Percentiles rank a stretch among this genome's conserved stretches.
These are phyloP conservation scores for Diogma glabrata DNA, from an alignment of 2,888 invertebrate genomes.

Conservation along the genomic window DNA sequence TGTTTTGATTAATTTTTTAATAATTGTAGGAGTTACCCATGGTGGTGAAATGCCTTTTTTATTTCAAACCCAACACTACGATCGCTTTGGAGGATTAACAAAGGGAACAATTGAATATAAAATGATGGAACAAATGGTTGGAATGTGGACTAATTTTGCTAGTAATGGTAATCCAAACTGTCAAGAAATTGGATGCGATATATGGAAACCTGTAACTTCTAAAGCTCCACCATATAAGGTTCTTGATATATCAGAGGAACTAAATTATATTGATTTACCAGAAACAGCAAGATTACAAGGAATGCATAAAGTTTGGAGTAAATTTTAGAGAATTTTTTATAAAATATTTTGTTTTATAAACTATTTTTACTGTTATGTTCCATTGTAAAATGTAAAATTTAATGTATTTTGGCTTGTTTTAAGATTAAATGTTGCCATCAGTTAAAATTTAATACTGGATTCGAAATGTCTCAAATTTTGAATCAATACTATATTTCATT, in stretches of 20 bases:
- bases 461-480: too few species aligned
- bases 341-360: too few species aligned
- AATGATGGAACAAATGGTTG: conserved; percentile 27
- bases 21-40: conserved; percentile 27
- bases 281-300: too few species aligned
- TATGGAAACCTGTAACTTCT: conserved; percentile 15
- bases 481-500: too few species aligned
- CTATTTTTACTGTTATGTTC: too few species aligned
- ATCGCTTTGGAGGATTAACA: conserved; percentile 1
- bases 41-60: conserved; percentile 35
- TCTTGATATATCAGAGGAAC: conserved; percentile 26
- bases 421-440: too few species aligned
- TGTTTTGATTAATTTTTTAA: too few species aligned
- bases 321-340: too few species aligned
- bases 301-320: too few species aligned
- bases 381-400: too few species aligned
- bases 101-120: conserved; percentile 22
- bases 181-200: conserved; percentile 16
- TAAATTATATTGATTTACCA: conserved; percentile 26
- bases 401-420: too few species aligned
- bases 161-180: conserved; percentile 26
- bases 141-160: conserved; percentile 32
- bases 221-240: conserved; percentile 23
- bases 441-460: too few species aligned
- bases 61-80: conserved; percentile 28